Base-by-base conservation (phyloP, 2,888 invertebrate species). In the Tridacna gigas region DNA sequence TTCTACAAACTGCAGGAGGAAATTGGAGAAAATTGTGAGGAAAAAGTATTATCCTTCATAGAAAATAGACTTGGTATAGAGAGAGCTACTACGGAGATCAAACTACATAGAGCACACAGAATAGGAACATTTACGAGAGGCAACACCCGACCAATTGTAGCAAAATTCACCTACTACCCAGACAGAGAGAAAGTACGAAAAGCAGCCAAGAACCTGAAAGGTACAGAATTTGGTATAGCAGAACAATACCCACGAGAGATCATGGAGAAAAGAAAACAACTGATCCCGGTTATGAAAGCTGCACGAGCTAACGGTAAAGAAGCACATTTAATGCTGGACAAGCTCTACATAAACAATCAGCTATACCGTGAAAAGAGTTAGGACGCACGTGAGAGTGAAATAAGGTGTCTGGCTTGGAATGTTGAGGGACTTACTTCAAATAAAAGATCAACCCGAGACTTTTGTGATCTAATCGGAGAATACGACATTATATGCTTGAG, bases 171-270 rank as follows among this genome's bases (percentile, higher is more conserved):
- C 7, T 83, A 61, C 48, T 74, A 73, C 66, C 75, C 77, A 26
- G 80, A 88, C n/a, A 22, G 77, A 66, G 81, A 81, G 20, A 28
- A n/a, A 26, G 83, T 85, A 0, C 28, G 74, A 20, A 77, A 73
- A 22, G 77, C 75, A 25, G 77, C 84, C 5, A 71, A 69, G n/a
- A 80, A 77, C n/a, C 76, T 88, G 22, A 76, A 65, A 20, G 79
- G 78, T 20, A 75, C 77, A 0, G 25, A 37, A 9, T 77, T 28
- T 28, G 76, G 80, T 13, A 77, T 84, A 20, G 45, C 63, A n/a
- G 71, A 83, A 74, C 83, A 88, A 71, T 84, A 60, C 65, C 82
- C 81, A 0, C 61, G n/a, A 20, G 81, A 84, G 48, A 80, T 84
- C 18, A 75, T 81, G 28, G 77, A 81, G 7, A 76, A 56, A 13